A percentile compares a stretch with the other conserved stretches of the same genome.
These are phyloP conservation scores for Smutsia temminckii DNA, from an alignment of 2,797 vertebrate genomes.

Conservation along the genomic window DNA sequence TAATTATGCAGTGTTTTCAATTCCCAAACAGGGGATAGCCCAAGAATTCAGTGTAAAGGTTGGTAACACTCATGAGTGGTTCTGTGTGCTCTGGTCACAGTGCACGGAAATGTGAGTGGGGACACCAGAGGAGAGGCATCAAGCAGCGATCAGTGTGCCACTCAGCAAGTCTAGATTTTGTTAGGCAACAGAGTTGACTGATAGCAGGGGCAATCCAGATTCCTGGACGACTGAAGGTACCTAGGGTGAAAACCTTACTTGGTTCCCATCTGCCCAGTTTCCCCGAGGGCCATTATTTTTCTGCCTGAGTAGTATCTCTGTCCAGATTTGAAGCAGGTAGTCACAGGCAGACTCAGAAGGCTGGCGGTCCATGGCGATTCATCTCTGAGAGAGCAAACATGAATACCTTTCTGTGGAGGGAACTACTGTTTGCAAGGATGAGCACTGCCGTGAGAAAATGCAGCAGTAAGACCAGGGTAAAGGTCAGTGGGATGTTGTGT, in stretches of 20 bases:
- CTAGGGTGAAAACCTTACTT: neutral
- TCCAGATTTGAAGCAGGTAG: neutral
- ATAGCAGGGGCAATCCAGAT: neutral
- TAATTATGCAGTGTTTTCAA: neutral
- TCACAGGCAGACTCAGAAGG: neutral
- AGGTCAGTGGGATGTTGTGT: neutral
- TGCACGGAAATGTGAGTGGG: neutral
- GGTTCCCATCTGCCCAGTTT: neutral
- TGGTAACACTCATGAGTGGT: neutral
- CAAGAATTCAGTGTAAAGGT: conserved; percentile 4
- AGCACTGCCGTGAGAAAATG: neutral
- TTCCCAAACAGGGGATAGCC: neutral
- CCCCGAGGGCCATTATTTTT: neutral
- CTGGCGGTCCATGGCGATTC: neutral
- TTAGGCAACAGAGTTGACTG: neutral
- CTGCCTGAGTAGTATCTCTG: neutral
- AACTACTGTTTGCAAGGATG: neutral
- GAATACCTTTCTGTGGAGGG: neutral
- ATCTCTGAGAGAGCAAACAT: neutral
- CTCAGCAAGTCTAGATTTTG: neutral
- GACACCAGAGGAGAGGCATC: neutral
- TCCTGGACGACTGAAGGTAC: neutral
- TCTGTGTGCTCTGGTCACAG: neutral
- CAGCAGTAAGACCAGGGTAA: neutral
- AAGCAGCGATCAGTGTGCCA: neutral